phyloP scores from a whole-genome alignment of 1,140 invertebrate species.

The Pseudoatta argentina region DNA sequence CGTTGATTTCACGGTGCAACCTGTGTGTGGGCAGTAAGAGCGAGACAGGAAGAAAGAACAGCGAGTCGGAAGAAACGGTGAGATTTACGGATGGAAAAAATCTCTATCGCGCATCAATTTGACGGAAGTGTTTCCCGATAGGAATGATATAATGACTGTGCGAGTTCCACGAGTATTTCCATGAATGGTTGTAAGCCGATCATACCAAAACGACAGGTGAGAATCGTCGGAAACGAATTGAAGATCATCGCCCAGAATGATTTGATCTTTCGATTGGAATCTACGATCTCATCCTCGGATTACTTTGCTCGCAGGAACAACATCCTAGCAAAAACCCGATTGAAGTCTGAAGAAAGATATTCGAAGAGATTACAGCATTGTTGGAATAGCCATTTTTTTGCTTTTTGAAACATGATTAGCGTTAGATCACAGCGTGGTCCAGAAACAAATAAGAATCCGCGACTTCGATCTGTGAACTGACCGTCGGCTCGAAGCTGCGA shows the following conservation, averaged over 20 bases:
- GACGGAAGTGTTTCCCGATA: not conserved
- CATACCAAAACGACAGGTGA: not conserved
- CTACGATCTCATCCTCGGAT: not conserved
- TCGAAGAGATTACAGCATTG: not conserved
- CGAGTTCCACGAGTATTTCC: not conserved
- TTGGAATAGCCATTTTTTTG: not conserved
- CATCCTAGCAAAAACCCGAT: not conserved
- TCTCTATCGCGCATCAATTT: not conserved
- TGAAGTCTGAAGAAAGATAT: not conserved
- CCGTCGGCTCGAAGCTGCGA: not conserved
- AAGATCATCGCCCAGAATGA: not conserved
- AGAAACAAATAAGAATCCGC: not conserved
- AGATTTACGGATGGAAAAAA: constrained; percentile 1
- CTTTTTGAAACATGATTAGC: no score
- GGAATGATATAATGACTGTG: not conserved
- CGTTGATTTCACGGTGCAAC: constrained; percentile 76
- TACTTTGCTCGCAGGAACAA: not conserved
- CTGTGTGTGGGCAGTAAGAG: constrained; percentile 59
- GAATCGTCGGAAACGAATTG: not conserved
- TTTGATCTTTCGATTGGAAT: not conserved
- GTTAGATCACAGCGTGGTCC: not conserved
- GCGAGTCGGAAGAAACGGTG: constrained; percentile 18
- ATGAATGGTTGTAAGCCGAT: not conserved
- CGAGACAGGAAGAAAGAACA: constrained; percentile 22
- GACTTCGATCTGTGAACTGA: not conserved